Conservation (phyloP, 2,113 vertebrate genomes). For the Saccopteryx bilineata region DNA sequence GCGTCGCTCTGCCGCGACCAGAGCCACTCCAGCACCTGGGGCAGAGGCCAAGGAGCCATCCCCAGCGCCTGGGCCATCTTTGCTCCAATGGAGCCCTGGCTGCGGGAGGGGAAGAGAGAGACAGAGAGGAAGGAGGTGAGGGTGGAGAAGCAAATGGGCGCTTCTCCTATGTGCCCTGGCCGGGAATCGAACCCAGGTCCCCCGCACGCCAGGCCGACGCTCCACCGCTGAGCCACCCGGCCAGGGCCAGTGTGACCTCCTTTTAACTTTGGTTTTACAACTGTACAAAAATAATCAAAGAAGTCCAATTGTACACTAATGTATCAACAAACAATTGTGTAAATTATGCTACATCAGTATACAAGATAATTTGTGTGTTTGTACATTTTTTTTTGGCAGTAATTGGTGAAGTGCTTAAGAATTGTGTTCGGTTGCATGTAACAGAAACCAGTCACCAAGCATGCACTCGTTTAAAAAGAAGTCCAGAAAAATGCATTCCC, state of each 20-base stretch:
- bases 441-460: neutral
- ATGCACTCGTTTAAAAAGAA: neutral
- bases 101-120: too few species aligned
- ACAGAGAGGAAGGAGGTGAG: too few species aligned
- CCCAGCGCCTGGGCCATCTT: too few species aligned
- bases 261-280: conserved; percentile 52
- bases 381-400: neutral
- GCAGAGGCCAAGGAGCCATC: too few species aligned
- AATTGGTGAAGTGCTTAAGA: neutral
- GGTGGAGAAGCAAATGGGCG: too few species aligned
- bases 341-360: neutral
- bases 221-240: too few species aligned
- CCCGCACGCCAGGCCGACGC: too few species aligned
- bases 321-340: neutral
- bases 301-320: neutral
- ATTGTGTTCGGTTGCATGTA: neutral
- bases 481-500: neutral
- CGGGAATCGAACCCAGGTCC: too few species aligned
- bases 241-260: neutral
- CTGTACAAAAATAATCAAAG: conserved; percentile 13
- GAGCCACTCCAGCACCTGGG: too few species aligned
- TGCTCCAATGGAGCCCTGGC: too few species aligned
- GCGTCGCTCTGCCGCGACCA: too few species aligned
- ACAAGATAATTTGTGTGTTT: neutral
- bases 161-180: too few species aligned